Percentiles rank a stretch among this genome's conserved stretches.
Conservation (phyloP, 2,113 vertebrate species). For the Nematolebias whitei region DNA sequence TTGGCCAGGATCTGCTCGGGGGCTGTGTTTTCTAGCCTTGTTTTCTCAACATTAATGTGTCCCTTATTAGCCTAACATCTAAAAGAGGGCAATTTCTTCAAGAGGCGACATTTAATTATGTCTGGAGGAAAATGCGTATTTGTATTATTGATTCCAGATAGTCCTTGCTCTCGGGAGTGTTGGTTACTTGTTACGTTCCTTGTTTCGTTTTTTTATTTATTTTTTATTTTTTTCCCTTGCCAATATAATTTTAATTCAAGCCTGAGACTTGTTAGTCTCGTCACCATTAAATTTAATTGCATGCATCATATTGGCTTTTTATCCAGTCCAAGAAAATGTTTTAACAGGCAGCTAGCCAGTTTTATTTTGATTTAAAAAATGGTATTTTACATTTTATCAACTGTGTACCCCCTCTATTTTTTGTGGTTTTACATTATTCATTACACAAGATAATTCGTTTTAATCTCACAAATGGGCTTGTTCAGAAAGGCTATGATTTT, state of each 20-base stretch:
- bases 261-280: conserved; percentile 4
- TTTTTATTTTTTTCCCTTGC: conserved; percentile 19
- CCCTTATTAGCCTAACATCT: conserved; percentile 64
- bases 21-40: conserved; percentile 60
- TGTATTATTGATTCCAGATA: conserved; percentile 61
- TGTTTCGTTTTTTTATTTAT: conserved; percentile 17
- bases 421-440: no score
- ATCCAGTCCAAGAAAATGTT: conserved; percentile 18
- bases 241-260: conserved; percentile 8
- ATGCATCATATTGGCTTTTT: conserved; percentile 25
- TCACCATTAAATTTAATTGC: no score
- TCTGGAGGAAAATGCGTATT: conserved; percentile 54
- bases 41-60: conserved; percentile 69
- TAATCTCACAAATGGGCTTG: no score
- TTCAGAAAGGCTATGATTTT: no score
- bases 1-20: conserved; percentile 54
- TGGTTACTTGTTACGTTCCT: conserved; percentile 4
- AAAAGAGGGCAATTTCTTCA: conserved; percentile 65
- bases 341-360: conserved; percentile 33
- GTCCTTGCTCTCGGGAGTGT: conserved; percentile 28
- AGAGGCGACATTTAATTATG: conserved; percentile 70
- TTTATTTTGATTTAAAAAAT: neutral
- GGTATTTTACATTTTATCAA: no score
- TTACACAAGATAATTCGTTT: no score
- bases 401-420: no score